Evolutionary conservation across 2,797 vertebrate species (phyloP).

Genomic region (Melanogrammus aeglefinus): DNA sequence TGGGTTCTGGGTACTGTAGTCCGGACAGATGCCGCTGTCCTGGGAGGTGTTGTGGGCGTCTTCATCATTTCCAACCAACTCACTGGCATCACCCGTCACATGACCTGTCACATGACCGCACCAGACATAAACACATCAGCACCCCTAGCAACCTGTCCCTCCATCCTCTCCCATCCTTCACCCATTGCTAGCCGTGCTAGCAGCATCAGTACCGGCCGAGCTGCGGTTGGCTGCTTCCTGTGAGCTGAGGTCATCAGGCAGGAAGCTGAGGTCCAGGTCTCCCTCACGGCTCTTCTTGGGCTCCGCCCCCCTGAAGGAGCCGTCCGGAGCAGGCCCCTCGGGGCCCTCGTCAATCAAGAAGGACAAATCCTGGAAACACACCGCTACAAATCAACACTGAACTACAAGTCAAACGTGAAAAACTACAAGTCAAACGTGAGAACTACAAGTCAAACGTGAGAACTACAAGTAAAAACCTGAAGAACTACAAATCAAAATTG

Average conservation of each 20-base stretch:
- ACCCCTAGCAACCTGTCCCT: not conserved
- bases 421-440: not conserved
- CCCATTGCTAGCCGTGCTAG: not conserved
- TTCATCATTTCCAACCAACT: not conserved
- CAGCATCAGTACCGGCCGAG: not conserved
- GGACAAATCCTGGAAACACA: slow-evolving; percentile 49
- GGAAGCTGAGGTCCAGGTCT: slow-evolving; percentile 89
- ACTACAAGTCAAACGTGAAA: not conserved
- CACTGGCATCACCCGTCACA: not conserved
- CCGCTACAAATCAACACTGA: not conserved
- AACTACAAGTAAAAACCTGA: no score
- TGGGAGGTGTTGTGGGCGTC: slow-evolving; percentile 22
- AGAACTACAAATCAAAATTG: no score
- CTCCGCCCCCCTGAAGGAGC: slow-evolving; percentile 38
- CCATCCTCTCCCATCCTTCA: not conserved
- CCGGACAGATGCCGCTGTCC: slow-evolving; percentile 53
- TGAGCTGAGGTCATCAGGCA: slow-evolving; percentile 82
- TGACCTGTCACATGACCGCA: slow-evolving; percentile 3
- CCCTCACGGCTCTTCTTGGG: slow-evolving; percentile 47
- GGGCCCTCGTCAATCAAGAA: slow-evolving; percentile 69
- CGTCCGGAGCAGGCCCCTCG: slow-evolving; percentile 55
- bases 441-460: no score
- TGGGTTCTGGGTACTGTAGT: slow-evolving; percentile 42
- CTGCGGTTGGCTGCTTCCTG: slow-evolving; percentile 50
- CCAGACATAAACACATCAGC: not conserved